Conservation (phyloP, 1,140 invertebrate species). For the Saccostrea glomerata region DNA sequence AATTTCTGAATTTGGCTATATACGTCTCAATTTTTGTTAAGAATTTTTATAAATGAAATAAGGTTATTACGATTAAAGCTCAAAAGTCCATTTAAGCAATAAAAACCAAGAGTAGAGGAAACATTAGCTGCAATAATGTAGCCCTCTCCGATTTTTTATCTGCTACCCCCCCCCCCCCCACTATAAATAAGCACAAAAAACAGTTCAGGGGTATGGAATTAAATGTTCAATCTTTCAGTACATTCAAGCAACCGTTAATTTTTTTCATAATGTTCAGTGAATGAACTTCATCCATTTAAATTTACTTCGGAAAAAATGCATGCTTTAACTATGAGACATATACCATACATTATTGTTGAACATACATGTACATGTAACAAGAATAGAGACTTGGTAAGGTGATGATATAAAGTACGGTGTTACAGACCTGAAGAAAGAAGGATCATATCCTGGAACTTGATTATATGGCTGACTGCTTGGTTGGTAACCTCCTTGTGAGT, state of each 20-base stretch:
- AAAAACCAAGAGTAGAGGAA: too few species aligned
- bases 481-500: constrained; percentile 34
- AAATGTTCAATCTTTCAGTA: neutral
- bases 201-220: neutral
- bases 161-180: too few species aligned
- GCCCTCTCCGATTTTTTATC: too few species aligned
- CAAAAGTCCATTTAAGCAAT: too few species aligned
- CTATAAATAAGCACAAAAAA: constrained; percentile 34
- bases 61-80: too few species aligned
- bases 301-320: neutral
- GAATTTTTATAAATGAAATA: too few species aligned
- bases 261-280: neutral
- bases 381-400: neutral
- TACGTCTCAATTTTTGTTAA: too few species aligned
- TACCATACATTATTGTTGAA: too few species aligned
- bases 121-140: too few species aligned
- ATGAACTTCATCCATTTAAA: neutral
- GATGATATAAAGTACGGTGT: neutral
- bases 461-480: constrained; percentile 25
- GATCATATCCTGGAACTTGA: neutral
- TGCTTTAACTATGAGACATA: neutral
- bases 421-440: neutral
- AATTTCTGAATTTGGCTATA: too few species aligned
- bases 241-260: neutral
- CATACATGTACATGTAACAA: neutral